phyloP scores from a whole-genome alignment of 2,113 vertebrate genomes.

The Bolborhynchus lineola region DNA sequence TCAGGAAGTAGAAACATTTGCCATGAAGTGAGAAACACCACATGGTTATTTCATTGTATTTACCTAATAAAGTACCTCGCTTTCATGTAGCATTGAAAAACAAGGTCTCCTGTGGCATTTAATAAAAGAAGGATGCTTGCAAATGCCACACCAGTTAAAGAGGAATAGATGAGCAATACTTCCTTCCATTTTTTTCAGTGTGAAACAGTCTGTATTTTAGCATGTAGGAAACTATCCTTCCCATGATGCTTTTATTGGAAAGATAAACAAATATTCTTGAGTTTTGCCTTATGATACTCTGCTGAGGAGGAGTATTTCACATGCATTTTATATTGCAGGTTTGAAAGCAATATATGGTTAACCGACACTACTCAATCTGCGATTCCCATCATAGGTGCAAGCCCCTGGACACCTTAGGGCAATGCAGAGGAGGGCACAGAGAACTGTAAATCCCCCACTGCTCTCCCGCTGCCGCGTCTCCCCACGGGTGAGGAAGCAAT shows the following conservation, averaged over 20 bases:
- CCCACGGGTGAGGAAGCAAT: not conserved
- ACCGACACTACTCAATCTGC: fast-evolving
- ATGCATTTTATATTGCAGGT: not conserved
- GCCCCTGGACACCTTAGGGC: not conserved
- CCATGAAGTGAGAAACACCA: conserved; percentile 57
- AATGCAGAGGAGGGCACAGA: not conserved
- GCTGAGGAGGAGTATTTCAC: not conserved
- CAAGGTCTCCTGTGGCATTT: conserved; percentile 26
- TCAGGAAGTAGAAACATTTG: conserved; percentile 61
- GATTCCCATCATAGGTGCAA: fast-evolving
- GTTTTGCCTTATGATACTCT: not conserved
- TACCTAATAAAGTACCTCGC: conserved; percentile 51
- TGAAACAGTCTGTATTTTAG: not conserved
- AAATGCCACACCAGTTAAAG: not conserved
- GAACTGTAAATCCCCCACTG: not conserved
- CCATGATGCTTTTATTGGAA: not conserved
- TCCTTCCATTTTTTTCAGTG: not conserved
- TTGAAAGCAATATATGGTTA: not conserved
- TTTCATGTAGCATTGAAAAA: conserved; percentile 22
- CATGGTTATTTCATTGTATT: conserved; percentile 61
- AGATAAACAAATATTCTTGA: not conserved
- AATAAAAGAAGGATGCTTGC: conserved; percentile 41
- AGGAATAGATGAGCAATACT: not conserved
- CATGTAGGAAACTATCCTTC: not conserved
- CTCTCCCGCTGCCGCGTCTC: not conserved